These are phyloP conservation scores for Notarius lentiginosus DNA, from an alignment of 2,113 vertebrate genomes.

Conservation along the genomic window DNA sequence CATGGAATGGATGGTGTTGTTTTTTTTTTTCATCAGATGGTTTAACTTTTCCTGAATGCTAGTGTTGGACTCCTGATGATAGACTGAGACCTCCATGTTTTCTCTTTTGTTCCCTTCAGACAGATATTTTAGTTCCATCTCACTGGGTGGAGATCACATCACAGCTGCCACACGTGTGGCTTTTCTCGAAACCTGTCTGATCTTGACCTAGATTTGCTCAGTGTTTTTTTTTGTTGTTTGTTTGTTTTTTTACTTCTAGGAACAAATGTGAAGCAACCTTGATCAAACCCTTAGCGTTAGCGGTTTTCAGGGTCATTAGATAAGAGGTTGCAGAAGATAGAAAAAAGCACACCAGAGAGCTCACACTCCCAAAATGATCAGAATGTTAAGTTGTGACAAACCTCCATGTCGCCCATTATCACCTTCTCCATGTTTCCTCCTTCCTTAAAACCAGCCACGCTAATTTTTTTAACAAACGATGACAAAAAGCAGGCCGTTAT, in stretches of 20 bases:
- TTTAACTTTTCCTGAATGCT: neutral
- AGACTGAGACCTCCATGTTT: neutral
- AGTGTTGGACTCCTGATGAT: neutral
- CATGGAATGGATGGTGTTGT: neutral
- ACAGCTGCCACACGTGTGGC: neutral
- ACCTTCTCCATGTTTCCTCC: neutral
- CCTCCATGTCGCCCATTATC: neutral
- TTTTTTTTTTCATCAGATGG: neutral
- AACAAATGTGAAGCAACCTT: neutral
- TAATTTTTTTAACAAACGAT: neutral
- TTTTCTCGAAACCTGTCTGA: neutral
- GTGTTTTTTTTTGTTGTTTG: neutral
- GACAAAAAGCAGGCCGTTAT: neutral
- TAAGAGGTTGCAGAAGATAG: neutral
- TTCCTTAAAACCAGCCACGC: neutral
- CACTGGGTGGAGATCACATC: neutral
- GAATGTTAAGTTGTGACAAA: neutral
- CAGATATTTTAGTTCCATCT: neutral
- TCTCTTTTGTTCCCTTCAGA: neutral
- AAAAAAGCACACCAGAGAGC: neutral
- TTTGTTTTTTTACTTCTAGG: neutral
- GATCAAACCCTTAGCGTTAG: neutral
- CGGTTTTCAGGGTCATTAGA: slow-evolving; percentile 3
- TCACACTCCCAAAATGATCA: neutral
- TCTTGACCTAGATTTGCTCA: neutral